Base-by-base conservation (phyloP, 2,888 invertebrate species). In the Amblyjoppa proteus region DNA sequence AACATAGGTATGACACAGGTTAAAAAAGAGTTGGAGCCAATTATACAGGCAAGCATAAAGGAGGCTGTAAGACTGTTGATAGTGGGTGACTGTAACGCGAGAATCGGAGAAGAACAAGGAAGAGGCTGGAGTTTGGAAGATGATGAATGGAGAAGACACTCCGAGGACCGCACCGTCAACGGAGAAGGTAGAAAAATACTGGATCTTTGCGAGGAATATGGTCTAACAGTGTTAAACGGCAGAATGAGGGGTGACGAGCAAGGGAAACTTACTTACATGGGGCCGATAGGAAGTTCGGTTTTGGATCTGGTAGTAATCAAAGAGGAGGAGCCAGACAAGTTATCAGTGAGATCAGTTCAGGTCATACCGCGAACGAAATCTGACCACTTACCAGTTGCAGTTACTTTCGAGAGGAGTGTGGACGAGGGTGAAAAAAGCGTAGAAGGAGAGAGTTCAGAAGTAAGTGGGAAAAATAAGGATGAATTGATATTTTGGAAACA, bases 31-130 rank as follows among this genome's bases (percentile, higher is more conserved):
- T 2, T 71, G n/a, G 64, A 64, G 3, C 5, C n/a, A 2, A 7
- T 53, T 3, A n/a, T 79, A 13, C n/a, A 38, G 28, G 61, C 53
- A 11, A 66, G 31, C 28, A 34, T 73, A 4, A 25, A 20, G 13
- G 25, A n/a, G 3, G 66, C 64, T 1, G 68, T 28, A 13, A 28
- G n/a, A 13, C 7, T 80, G 20, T 28, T 80, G 16, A 38, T 80
- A 2, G 73, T 56, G 16, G 73, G 73, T 7, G 80, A 80, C 13
- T 68, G 66, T 53, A 73, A 80, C 16, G 66, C 53, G 13, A 80
- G 73, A 66, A 80, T 53, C 9, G 80, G 80, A 7, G 9, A n/a
- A 13, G 20, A 71, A n/a, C 71, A 51, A 53, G 49, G 53, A n/a
- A 53, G 34, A 34, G 3, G 28, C 9, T 16, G n/a, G 1, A 51